Evolutionary conservation across 2,888 invertebrate species (phyloP), one percentile per base, ranked within the genome.

Genomic region (Tiliacea aurago): DNA sequence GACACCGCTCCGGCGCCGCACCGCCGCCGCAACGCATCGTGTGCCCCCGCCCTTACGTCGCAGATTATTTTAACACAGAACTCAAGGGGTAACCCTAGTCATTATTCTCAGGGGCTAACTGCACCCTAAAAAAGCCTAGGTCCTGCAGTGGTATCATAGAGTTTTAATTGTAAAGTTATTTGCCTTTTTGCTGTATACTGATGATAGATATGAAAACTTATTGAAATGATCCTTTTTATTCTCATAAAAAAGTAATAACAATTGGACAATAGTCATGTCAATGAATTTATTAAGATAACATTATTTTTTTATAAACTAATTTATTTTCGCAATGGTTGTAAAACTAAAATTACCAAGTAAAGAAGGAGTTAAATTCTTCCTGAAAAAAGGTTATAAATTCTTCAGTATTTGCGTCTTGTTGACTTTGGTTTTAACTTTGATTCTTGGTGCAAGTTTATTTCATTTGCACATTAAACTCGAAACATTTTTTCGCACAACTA

Each of bases 281-380:
- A 47, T 70, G 9, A 56, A n/a, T 56, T 71, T n/a, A n/a, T 59
- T 37, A 37, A 4, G 56, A 53, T 59, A 37, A 41, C 56, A 1
- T 0, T 10, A 0, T 47, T 6, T 64, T 70, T 77, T 67, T 49
- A 41, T 59, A 51, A 64, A 63, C 59, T 64, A 59, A 62, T 64
- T 49, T 65, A 62, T 65, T 66, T 76, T 53, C 1, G 61, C 18
- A 81, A 85, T 87, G 84, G 83, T 84, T 70, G 28, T 89, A 78
- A 88, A 83, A 73, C 49, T 91, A 15, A 93, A 94, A 92, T 90
- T 93, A 64, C 78, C 91, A 41, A 90, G 91, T 92, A 89, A 85
- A 63, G 63, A 62, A 23, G 66, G 62, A 56, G 43, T 70, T 4
- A 81, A 83, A 68, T 73, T 72, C 45, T 86, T 73, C 78, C 73